Conservation (phyloP, 2,797 vertebrate species). For the Selene dorsalis region DNA sequence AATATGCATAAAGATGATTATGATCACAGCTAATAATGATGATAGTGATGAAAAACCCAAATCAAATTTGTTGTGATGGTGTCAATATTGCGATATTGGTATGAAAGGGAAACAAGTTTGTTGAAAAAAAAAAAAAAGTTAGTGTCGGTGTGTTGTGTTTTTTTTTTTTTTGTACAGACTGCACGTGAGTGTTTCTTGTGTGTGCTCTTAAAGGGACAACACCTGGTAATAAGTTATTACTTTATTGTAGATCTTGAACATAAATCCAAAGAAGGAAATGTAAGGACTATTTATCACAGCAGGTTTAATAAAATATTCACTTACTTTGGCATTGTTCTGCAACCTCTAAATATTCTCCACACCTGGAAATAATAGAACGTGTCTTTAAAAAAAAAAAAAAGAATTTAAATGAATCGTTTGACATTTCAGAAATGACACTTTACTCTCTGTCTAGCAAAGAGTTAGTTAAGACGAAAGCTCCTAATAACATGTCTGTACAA, state of each 20-base stretch:
- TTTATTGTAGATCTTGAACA: slow-evolving; percentile 49
- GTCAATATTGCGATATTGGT: slow-evolving; percentile 84
- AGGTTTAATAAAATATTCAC: slow-evolving; percentile 32
- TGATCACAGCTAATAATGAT: slow-evolving; percentile 79
- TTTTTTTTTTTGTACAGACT: slow-evolving; percentile 39
- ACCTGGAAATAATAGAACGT: neutral
- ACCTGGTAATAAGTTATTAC: neutral
- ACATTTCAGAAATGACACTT: neutral
- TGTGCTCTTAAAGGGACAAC: neutral
- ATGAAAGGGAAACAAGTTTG: slow-evolving; percentile 83
- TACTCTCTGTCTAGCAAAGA: neutral
- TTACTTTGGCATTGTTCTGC: slow-evolving; percentile 46
- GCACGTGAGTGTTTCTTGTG: neutral
- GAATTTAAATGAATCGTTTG: slow-evolving; percentile 1
- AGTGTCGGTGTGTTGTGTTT: slow-evolving; percentile 73
- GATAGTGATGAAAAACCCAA: slow-evolving; percentile 74
- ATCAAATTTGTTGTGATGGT: slow-evolving; percentile 84
- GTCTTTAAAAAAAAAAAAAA: neutral
- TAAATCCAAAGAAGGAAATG: slow-evolving; percentile 28
- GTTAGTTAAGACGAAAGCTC: neutral
- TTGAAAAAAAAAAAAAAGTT: slow-evolving; percentile 72
- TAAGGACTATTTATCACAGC: slow-evolving; percentile 13
- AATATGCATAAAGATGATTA: slow-evolving; percentile 87
- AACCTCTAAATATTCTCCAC: slow-evolving; percentile 38
- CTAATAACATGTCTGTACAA: neutral